phyloP scores from a whole-genome alignment of 2,888 invertebrate species.

The Agriotes lineatus region DNA sequence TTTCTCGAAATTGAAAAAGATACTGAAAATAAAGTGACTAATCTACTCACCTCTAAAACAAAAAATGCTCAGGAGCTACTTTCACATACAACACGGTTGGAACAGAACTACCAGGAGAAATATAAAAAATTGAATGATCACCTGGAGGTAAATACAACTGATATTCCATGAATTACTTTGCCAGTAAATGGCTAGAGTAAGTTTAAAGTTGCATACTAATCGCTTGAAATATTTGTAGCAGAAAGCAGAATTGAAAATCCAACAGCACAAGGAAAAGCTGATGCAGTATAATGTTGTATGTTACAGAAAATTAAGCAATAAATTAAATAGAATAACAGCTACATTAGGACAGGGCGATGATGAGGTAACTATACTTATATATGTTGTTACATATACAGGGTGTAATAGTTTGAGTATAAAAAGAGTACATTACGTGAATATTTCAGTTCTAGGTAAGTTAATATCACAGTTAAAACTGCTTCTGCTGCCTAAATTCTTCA shows the following conservation, averaged over 20 bases:
- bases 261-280: neutral
- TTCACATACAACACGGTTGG: neutral
- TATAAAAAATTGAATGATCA: conserved; percentile 1
- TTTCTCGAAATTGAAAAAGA: conserved; percentile 48
- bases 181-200: no score
- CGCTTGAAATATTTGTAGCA: neutral
- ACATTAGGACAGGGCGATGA: conserved; percentile 8
- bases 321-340: neutral
- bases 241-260: neutral
- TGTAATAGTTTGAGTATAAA: no score
- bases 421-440: no score
- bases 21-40: conserved; percentile 24
- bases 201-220: no score
- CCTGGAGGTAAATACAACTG: conserved; percentile 14
- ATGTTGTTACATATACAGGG: no score
- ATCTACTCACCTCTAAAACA: neutral
- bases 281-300: neutral
- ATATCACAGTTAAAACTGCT: no score
- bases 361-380: neutral
- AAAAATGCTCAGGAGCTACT: neutral
- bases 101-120: conserved; percentile 8
- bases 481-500: no score
- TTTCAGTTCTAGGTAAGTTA: no score
- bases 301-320: neutral
- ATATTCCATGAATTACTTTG: no score